Conservation (phyloP, 2,888 invertebrate species). For the Andrena fulva region DNA sequence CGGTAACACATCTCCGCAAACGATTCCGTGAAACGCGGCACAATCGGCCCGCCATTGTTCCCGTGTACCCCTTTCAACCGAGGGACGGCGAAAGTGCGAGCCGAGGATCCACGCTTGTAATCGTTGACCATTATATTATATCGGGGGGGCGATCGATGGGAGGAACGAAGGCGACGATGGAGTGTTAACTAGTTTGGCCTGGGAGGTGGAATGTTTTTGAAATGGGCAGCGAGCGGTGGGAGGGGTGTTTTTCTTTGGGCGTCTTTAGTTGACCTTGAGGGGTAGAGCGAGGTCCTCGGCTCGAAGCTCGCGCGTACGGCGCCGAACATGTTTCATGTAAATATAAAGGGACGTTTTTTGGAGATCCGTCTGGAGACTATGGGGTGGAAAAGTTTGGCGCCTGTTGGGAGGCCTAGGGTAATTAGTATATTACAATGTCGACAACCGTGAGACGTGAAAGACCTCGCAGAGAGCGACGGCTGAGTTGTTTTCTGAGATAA, state of each 20-base stretch:
- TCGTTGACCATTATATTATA: conserved; percentile 26
- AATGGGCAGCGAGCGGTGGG: background rate
- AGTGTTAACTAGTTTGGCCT: background rate
- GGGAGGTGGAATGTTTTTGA: background rate
- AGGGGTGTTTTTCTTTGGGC: background rate
- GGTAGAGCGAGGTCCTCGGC: background rate
- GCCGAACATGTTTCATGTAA: background rate
- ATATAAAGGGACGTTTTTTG: background rate
- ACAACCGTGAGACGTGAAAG: too few species aligned
- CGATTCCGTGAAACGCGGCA: conserved; percentile 74
- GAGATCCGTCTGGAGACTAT: too few species aligned
- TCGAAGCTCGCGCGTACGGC: background rate
- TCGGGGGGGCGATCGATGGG: background rate
- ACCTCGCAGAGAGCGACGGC: background rate
- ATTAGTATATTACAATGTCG: too few species aligned
- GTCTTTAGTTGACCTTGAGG: background rate
- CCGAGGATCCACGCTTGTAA: conserved; percentile 5
- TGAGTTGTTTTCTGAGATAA: background rate
- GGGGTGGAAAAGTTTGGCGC: too few species aligned
- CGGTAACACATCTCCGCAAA: conserved; percentile 62
- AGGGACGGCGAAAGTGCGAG: conserved; percentile 29
- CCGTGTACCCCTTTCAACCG: conserved; percentile 39
- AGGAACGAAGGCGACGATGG: background rate
- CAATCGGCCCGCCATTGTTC: conserved; percentile 72
- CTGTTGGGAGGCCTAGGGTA: too few species aligned